Conservation (phyloP, 92 coral and sea anemone genomes). For the Zoanthus gigantus region DNA sequence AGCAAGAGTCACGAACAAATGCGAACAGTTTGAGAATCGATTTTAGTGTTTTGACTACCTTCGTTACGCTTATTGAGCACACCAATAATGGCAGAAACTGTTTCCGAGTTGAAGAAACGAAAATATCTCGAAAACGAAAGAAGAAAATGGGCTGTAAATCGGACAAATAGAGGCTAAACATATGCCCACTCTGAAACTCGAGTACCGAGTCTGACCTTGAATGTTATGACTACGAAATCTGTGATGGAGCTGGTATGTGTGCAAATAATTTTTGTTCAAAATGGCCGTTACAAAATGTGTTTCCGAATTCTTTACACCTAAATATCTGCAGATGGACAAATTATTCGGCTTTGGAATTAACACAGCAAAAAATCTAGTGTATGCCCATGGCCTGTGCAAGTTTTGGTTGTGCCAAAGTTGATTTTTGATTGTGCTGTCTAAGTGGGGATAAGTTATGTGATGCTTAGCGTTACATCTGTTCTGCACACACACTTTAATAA, state of each 20-base stretch:
- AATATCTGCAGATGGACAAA: conserved; percentile 3
- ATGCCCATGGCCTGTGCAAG: conserved; percentile 3
- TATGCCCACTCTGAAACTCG: background rate
- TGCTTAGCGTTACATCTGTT: background rate
- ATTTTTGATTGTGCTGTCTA: background rate
- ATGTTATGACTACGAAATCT: background rate
- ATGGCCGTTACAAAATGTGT: conserved; percentile 3
- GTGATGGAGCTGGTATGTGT: background rate
- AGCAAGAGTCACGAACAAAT: background rate
- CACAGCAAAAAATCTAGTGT: background rate
- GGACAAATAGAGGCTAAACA: background rate
- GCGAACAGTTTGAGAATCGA: background rate
- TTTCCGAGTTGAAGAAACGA: background rate
- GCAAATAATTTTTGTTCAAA: background rate
- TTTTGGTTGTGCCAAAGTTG: conserved; percentile 6
- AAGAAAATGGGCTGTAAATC: conserved; percentile 6
- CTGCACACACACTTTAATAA: background rate
- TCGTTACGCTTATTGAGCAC: conserved; percentile 7
- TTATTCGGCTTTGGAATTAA: background rate
- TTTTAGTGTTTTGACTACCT: background rate
- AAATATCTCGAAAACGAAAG: conserved; percentile 1
- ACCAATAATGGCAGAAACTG: conserved; percentile 2
- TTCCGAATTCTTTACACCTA: background rate
- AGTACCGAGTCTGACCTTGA: background rate
- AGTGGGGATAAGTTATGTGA: background rate